phyloP scores from a whole-genome alignment of 2,888 invertebrate genomes.

The Spodoptera exigua region DNA sequence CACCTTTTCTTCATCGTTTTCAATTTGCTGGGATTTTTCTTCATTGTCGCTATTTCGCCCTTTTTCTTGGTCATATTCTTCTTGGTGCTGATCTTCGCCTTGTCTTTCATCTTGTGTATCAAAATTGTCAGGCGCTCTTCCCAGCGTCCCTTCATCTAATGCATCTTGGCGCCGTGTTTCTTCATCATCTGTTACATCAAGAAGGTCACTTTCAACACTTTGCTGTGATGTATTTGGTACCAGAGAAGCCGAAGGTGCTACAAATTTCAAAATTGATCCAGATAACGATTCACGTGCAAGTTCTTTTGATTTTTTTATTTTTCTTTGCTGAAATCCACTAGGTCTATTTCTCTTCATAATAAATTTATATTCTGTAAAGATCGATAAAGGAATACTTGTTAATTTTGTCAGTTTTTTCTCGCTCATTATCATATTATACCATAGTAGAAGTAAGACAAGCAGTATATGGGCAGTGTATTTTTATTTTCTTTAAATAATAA shows the following conservation, averaged over 20 bases:
- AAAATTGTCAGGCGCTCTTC: too few relatives aligned
- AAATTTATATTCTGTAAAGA: background rate
- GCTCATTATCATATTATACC: too few relatives aligned
- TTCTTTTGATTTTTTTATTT: conserved; percentile 2
- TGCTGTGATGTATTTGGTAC: conserved; percentile 12
- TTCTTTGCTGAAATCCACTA: too few relatives aligned
- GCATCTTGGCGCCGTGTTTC: conserved; percentile 2
- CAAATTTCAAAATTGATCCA: conserved; percentile 11
- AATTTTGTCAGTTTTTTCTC: too few relatives aligned
- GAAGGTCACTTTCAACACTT: conserved; percentile 5
- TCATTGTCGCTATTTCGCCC: too few relatives aligned
- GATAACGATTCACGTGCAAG: conserved; percentile 14
- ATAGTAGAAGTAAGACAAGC: too few relatives aligned
- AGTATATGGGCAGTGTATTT: too few relatives aligned
- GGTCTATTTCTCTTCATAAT: too few relatives aligned
- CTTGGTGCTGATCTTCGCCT: background rate
- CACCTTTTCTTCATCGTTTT: conserved; percentile 1
- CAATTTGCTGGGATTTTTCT: background rate
- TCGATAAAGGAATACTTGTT: too few relatives aligned
- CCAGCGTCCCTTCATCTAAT: conserved; percentile 1
- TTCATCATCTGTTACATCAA: conserved; percentile 6
- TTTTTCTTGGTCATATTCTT: too few relatives aligned
- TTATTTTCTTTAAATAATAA: too few relatives aligned
- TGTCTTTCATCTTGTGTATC: too few relatives aligned
- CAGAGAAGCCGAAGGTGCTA: conserved; percentile 13